A percentile compares a stretch with the other conserved stretches of the same genome.
Conservation (phyloP, 2,888 invertebrate species). For the Trachelus iudaicus region DNA sequence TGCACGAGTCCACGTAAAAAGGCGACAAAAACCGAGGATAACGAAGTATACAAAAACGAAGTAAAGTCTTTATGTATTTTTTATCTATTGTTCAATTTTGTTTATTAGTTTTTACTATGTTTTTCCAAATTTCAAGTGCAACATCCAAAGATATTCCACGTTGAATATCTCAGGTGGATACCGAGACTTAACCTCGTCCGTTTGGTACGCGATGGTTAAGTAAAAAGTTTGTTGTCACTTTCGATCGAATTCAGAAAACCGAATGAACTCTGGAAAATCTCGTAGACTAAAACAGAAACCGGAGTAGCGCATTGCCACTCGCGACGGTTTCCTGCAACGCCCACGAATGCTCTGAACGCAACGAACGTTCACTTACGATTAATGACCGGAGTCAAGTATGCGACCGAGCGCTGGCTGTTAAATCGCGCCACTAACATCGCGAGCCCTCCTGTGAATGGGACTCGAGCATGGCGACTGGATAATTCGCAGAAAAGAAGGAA, state of each 20-base stretch:
- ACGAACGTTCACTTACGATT: conserved; percentile 35
- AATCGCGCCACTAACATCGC: conserved; percentile 31
- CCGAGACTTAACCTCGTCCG: too few relatives aligned
- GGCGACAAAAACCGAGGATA: background rate
- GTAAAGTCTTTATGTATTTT: background rate
- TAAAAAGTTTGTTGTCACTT: too few relatives aligned
- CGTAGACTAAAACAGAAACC: conserved; percentile 3
- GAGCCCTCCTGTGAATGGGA: conserved; percentile 31
- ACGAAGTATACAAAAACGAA: background rate
- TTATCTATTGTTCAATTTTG: background rate
- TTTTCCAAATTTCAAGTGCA: too few relatives aligned
- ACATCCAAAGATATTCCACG: too few relatives aligned
- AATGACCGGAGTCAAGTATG: conserved; percentile 29
- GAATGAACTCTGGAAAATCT: too few relatives aligned
- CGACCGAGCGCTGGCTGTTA: conserved; percentile 29
- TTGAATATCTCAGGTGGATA: too few relatives aligned
- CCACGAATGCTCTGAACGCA: conserved; percentile 20
- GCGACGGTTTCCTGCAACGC: conserved; percentile 40
- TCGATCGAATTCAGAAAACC: too few relatives aligned
- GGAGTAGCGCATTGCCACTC: conserved; percentile 25
- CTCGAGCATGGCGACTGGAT: conserved; percentile 24
- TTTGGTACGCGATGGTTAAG: too few relatives aligned
- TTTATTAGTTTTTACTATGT: too few relatives aligned
- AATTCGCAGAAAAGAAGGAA: too few relatives aligned
- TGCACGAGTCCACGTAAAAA: background rate